Conservation (phyloP, 2,797 vertebrate species). For the Hippoglossus hippoglossus region DNA sequence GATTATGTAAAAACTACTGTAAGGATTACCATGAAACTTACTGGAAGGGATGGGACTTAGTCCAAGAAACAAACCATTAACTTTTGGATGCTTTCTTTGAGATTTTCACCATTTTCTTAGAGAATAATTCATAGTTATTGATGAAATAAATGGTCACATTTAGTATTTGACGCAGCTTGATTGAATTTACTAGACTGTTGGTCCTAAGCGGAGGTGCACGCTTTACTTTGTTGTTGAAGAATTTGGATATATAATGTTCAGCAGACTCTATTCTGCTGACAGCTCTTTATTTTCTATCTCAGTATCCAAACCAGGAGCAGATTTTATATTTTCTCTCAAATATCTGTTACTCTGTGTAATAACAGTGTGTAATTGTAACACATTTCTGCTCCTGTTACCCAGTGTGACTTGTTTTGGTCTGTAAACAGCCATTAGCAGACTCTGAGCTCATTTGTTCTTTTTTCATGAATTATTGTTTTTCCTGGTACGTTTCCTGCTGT, state of each 20-base stretch:
- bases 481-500: conserved; percentile 28
- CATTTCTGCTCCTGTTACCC: conserved; percentile 20
- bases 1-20: too few relatives aligned
- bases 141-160: too few relatives aligned
- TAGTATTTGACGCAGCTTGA: too few relatives aligned
- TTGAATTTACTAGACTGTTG: too few relatives aligned
- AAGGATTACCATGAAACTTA: too few relatives aligned
- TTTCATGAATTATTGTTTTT: conserved; percentile 41
- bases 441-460: conserved; percentile 33
- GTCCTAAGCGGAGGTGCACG: too few relatives aligned
- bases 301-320: conserved; percentile 8
- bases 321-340: background rate
- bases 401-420: conserved; percentile 29
- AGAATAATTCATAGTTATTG: too few relatives aligned
- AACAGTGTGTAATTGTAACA: conserved; percentile 26
- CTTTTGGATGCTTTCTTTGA: too few relatives aligned
- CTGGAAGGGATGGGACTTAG: too few relatives aligned
- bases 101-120: too few relatives aligned
- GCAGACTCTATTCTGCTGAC: background rate
- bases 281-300: conserved; percentile 1
- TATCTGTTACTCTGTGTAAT: conserved; percentile 4
- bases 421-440: conserved; percentile 44
- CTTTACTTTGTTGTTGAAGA: background rate
- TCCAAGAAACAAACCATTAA: too few relatives aligned
- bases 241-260: conserved; percentile 3